These are phyloP conservation scores for Acrocephalus arundinaceus DNA, from an alignment of 2,113 vertebrate species.

Conservation along the genomic window DNA sequence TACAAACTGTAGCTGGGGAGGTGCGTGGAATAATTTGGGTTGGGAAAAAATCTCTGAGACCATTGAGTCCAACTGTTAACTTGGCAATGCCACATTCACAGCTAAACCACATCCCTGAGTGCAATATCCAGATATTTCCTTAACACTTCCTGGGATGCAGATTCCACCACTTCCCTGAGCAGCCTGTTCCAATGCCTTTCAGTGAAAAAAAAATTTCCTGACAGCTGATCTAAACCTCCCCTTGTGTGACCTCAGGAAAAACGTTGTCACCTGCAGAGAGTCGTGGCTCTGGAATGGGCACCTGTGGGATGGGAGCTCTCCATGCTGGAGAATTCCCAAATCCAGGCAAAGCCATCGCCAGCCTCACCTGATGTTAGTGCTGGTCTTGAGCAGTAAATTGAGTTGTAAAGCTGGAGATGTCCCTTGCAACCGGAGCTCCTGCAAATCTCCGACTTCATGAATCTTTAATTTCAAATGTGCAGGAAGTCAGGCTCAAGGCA, in stretches of 20 bases:
- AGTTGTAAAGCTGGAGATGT: background rate
- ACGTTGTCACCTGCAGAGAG: rapidly evolving
- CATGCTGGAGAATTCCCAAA: background rate
- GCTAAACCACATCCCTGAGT: background rate
- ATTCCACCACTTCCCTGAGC: background rate
- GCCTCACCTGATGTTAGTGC: background rate
- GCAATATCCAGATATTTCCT: background rate
- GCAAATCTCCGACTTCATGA: background rate
- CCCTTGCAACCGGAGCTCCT: background rate
- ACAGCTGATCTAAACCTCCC: background rate
- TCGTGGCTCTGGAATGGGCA: background rate
- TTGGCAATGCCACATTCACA: rapidly evolving
- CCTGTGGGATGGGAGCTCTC: background rate
- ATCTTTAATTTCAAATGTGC: background rate
- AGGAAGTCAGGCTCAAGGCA: background rate
- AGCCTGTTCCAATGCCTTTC: background rate
- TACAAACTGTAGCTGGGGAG: background rate
- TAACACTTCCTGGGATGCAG: background rate
- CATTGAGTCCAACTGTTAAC: rapidly evolving
- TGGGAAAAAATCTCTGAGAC: background rate
- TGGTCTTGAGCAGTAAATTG: background rate
- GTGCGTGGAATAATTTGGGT: background rate
- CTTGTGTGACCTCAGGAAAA: background rate
- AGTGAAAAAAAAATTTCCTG: background rate
- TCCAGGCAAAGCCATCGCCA: background rate